These are phyloP conservation scores for Sycophila sp. DNA, from an alignment of 1,140 invertebrate species.

Conservation along the genomic window DNA sequence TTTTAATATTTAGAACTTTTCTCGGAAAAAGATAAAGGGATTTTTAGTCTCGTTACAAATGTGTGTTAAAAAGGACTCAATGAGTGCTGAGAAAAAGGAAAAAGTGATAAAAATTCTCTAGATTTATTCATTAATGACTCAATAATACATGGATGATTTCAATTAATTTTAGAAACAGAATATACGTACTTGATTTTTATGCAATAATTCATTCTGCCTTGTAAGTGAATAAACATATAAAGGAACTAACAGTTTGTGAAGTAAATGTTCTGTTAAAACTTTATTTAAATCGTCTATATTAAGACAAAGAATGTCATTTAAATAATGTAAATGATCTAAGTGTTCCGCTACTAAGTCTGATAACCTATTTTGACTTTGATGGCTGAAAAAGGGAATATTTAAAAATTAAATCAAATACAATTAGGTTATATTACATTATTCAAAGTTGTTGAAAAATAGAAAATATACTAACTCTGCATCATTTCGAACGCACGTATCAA, in stretches of 20 bases:
- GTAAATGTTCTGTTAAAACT: slow-evolving; percentile 93
- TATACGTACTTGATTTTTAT: slow-evolving; percentile 59
- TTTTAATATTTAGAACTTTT: too few species aligned
- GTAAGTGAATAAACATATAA: slow-evolving; percentile 93
- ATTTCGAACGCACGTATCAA: slow-evolving; percentile 94
- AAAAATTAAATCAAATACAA: slow-evolving; percentile 9
- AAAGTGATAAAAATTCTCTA: too few species aligned
- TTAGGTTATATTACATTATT: slow-evolving; percentile 23
- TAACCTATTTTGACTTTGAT: slow-evolving; percentile 90
- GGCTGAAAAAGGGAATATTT: slow-evolving; percentile 68
- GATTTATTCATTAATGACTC: too few species aligned
- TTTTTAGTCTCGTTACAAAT: too few species aligned
- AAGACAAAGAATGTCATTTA: slow-evolving; percentile 95
- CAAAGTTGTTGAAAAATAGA: too few species aligned
- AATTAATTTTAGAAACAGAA: neutral
- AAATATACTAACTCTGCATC: slow-evolving; percentile 86
- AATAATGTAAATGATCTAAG: slow-evolving; percentile 96
- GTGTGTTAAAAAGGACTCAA: too few species aligned
- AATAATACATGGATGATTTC: neutral
- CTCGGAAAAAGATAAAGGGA: too few species aligned
- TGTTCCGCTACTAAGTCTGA: slow-evolving; percentile 97
- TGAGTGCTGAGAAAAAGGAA: too few species aligned
- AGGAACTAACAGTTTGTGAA: slow-evolving; percentile 93
- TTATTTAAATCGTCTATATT: slow-evolving; percentile 94
- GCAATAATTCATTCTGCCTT: slow-evolving; percentile 53